Evolutionary conservation across 1,140 invertebrate species (phyloP), one percentile per base, ranked within the genome.

Genomic region (Daktulosphaira vitifoliae): DNA sequence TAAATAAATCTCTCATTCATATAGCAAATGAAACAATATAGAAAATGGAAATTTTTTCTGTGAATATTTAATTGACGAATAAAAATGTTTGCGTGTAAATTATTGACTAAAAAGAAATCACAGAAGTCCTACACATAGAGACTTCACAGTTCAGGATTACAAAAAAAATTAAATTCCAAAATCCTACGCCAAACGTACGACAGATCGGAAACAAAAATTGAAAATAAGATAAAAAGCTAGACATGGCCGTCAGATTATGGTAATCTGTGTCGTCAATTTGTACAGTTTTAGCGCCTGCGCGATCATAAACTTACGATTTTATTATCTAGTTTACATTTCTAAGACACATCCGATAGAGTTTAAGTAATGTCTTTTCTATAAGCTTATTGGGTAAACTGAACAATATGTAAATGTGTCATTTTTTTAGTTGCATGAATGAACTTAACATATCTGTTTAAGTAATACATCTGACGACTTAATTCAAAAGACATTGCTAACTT

Each of bases 191-290:
- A 13, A 20, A 16, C 26, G 22, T 46, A 9, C 38, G 13, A 62
- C 11, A 15, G 16, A 46, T 46, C 5, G 39, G 39, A 59, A 11
- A 59, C 54, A 18, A 22, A 56, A 16, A 23, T 44, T 15, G 15
- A 15, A n/a, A 26, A 44, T 20, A 25, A 44, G 23, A 22, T 37
- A 44, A 59, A 29, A 59, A 26, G 20, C 25, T 59, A 29, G 9
- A 44, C 39, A 44, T 5, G 39, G 26, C 25, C 25, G 54, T 59
- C 25, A 13, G 56, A 62, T 62, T 62, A 62, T 62, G 56, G 16
- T 62, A 62, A 62, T 62, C 16, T 15, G 38, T n/a, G 56, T 48
- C 56, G 42, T 48, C 56, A 26, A 48, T 59, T 59, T 59, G 54
- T 59, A 25, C 23, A 25, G 54, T 59, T 48, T 56, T 62, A 62